Evolutionary conservation across 1,140 invertebrate genomes (phyloP).

Genomic region (Rhyzopertha dominica): DNA sequence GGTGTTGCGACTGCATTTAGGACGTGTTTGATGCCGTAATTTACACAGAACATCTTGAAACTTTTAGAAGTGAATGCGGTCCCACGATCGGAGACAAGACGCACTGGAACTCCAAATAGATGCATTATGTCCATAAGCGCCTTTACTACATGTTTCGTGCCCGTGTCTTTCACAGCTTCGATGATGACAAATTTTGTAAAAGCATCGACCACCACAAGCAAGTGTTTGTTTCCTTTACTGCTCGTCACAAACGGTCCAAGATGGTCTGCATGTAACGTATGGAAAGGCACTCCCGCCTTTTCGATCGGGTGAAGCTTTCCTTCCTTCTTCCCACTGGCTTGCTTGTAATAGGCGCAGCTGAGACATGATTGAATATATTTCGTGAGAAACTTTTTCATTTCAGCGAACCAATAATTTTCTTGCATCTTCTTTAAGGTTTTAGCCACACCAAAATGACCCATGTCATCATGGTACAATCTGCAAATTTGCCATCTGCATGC

Average conservation of each 20-base stretch:
- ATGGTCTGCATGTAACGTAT: constrained; percentile 38
- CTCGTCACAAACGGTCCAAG: constrained; percentile 35
- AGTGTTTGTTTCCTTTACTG: constrained; percentile 21
- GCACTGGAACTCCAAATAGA: constrained; percentile 36
- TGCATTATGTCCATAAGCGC: background rate
- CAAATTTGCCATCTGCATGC: constrained; percentile 26
- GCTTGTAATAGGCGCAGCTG: constrained; percentile 1
- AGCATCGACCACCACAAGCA: too few relatives aligned
- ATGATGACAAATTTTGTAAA: constrained; percentile 35
- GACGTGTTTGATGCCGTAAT: constrained; percentile 19
- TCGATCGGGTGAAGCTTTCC: constrained; percentile 16
- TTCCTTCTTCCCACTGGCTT: background rate
- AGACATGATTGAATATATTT: constrained; percentile 10
- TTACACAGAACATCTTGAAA: constrained; percentile 21
- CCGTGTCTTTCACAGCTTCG: constrained; percentile 9
- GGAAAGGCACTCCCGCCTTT: constrained; percentile 26
- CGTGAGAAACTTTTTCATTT: too few relatives aligned
- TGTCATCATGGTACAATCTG: constrained; percentile 33
- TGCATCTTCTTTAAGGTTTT: constrained; percentile 29
- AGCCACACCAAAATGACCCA: constrained; percentile 33
- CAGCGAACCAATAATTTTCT: constrained; percentile 38
- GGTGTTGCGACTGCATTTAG: constrained; percentile 22
- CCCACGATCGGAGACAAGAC: constrained; percentile 23
- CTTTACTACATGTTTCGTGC: constrained; percentile 1
- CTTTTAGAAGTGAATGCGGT: constrained; percentile 18